phyloP scores from a whole-genome alignment of 2,888 invertebrate species.

The Dicranocentrus wangi region DNA sequence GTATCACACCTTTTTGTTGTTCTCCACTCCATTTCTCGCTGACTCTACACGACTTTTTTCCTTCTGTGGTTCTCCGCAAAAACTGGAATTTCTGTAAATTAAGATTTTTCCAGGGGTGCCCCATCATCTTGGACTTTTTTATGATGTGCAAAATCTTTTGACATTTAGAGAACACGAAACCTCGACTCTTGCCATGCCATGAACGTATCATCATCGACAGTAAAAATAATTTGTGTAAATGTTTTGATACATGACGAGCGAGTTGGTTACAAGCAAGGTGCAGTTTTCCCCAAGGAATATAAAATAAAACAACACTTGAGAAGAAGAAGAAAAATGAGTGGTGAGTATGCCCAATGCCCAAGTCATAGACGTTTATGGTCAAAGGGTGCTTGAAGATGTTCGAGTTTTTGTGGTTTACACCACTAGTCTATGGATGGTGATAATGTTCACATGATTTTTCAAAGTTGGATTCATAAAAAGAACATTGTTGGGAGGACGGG shows the following conservation, averaged over 20 bases:
- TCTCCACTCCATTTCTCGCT: conserved; percentile 7
- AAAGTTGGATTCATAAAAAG: conserved; percentile 1
- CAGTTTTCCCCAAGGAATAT: not conserved
- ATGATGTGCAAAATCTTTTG: conserved; percentile 36
- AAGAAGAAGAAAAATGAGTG: conserved; percentile 15
- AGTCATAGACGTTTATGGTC: conserved; percentile 28
- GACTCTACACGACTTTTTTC: not conserved
- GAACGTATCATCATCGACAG: conserved; percentile 33
- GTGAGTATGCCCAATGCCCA: not conserved
- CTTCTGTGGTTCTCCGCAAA: conserved; percentile 47
- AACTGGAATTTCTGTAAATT: conserved; percentile 40
- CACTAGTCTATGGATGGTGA: too few species aligned
- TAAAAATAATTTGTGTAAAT: conserved; percentile 45
- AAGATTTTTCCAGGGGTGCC: conserved; percentile 40
- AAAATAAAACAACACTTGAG: not conserved
- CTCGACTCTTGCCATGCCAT: not conserved
- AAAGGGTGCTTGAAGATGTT: conserved; percentile 21
- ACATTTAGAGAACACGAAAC: conserved; percentile 31
- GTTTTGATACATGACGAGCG: not conserved
- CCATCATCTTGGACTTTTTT: conserved; percentile 21
- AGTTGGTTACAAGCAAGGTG: not conserved
- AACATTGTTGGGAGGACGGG: not conserved
- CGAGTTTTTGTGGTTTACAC: conserved; percentile 19
- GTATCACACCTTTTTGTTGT: conserved; percentile 59
- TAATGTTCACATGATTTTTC: not conserved